Conservation (phyloP, 2,113 vertebrate genomes). For the Anseranas semipalmata region DNA sequence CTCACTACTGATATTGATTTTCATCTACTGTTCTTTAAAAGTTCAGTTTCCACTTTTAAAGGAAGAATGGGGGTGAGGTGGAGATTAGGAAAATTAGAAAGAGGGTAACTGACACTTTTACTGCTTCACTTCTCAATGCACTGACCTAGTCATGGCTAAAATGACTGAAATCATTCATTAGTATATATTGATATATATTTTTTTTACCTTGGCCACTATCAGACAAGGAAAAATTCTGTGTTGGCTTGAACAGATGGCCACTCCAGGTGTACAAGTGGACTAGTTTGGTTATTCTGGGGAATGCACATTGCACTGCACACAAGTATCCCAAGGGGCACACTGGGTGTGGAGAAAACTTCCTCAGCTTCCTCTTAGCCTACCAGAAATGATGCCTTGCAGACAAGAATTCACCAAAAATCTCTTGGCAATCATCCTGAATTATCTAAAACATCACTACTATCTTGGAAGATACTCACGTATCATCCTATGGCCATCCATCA, state of each 20-base stretch:
- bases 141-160: not conserved
- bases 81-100: not conserved
- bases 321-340: not conserved
- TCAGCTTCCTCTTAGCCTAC: not conserved
- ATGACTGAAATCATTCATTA: not conserved
- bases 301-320: not conserved
- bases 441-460: not conserved
- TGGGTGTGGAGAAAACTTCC: not conserved
- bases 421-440: not conserved
- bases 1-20: constrained; percentile 5
- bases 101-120: not conserved
- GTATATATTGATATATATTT: not conserved
- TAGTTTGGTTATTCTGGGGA: not conserved
- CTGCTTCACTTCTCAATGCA: not conserved
- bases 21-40: not conserved
- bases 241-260: not conserved
- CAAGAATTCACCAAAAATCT: not conserved
- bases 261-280: not conserved
- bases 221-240: not conserved
- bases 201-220: not conserved
- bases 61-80: not conserved
- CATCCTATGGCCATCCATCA: not conserved
- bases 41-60: constrained; percentile 3
- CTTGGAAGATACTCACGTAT: not conserved
- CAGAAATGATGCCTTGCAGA: not conserved